Percentiles rank a stretch among this genome's conserved stretches.
Conservation (phyloP, 2,888 invertebrate species). For the Lomographa bimaculata region DNA sequence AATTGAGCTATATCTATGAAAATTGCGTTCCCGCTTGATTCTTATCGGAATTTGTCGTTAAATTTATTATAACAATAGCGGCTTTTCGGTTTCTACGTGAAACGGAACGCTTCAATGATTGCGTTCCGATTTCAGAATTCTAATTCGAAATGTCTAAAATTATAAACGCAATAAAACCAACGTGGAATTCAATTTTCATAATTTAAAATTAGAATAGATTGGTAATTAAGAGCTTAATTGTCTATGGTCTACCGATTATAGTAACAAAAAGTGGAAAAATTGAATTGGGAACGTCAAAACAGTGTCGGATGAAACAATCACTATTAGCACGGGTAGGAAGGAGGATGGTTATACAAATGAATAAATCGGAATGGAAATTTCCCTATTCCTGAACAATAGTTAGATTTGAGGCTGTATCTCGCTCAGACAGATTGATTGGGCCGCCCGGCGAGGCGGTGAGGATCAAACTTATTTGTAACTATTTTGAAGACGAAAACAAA, state of each 20-base stretch:
- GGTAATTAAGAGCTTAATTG: slow-evolving; percentile 23
- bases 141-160: slow-evolving; percentile 41
- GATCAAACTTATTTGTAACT: slow-evolving; percentile 40
- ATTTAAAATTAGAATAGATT: slow-evolving; percentile 37
- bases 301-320: slow-evolving; percentile 52
- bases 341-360: slow-evolving; percentile 82
- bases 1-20: slow-evolving; percentile 84
- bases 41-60: slow-evolving; percentile 79
- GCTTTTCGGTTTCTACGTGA: slow-evolving; percentile 59
- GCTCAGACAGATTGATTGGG: slow-evolving; percentile 82
- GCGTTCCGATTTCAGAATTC: slow-evolving; percentile 49
- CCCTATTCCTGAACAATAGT: slow-evolving; percentile 81
- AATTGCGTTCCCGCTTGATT: slow-evolving; percentile 78
- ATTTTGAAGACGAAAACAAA: slow-evolving; percentile 23
- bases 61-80: slow-evolving; percentile 72
- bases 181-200: slow-evolving; percentile 23
- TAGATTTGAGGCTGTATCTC: slow-evolving; percentile 82
- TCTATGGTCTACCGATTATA: slow-evolving; percentile 23
- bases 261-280: slow-evolving; percentile 23
- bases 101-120: slow-evolving; percentile 55
- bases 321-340: slow-evolving; percentile 56
- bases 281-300: slow-evolving; percentile 35
- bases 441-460: slow-evolving; percentile 59
- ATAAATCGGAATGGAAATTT: slow-evolving; percentile 83
- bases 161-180: slow-evolving; percentile 22